Evolutionary conservation across 2,888 invertebrate genomes (phyloP).

Genomic region (Drosophila borborema): DNA sequence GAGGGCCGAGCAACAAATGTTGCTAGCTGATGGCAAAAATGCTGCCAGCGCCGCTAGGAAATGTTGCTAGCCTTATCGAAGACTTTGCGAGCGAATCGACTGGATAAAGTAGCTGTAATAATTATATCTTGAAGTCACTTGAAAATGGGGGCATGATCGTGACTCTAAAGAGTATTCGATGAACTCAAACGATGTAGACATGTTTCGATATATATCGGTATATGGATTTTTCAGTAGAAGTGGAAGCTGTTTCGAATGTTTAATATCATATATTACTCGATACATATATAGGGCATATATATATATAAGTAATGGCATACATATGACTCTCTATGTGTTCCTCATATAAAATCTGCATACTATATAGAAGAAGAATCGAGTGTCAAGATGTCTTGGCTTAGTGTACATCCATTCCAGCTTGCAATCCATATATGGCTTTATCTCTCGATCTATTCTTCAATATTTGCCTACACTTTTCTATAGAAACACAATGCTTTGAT

Average conservation of each 20-base stretch:
- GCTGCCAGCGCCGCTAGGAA: constrained; percentile 1
- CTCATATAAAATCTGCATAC: too few relatives aligned
- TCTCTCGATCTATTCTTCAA: neutral
- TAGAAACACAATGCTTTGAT: neutral
- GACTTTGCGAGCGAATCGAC: neutral
- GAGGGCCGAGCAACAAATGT: constrained; percentile 21
- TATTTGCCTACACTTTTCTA: neutral
- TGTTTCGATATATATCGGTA: too few relatives aligned
- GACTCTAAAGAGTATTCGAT: neutral
- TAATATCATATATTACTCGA: too few relatives aligned
- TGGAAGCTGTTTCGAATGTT: too few relatives aligned
- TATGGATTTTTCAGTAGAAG: too few relatives aligned
- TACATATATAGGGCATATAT: too few relatives aligned
- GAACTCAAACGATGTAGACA: neutral
- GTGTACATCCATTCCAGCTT: neutral
- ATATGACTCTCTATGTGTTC: too few relatives aligned
- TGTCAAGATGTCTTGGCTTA: too few relatives aligned
- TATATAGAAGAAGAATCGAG: too few relatives aligned
- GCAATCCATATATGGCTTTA: neutral
- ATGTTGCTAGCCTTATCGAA: neutral
- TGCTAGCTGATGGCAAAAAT: constrained; percentile 13
- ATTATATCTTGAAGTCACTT: neutral
- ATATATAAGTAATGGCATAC: too few relatives aligned
- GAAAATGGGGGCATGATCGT: neutral
- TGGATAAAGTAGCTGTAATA: neutral